Percentiles rank a stretch among this genome's conserved stretches.
Evolutionary conservation across 2,113 vertebrate species (phyloP).

Genomic region (Ceuthmochares aereus): DNA sequence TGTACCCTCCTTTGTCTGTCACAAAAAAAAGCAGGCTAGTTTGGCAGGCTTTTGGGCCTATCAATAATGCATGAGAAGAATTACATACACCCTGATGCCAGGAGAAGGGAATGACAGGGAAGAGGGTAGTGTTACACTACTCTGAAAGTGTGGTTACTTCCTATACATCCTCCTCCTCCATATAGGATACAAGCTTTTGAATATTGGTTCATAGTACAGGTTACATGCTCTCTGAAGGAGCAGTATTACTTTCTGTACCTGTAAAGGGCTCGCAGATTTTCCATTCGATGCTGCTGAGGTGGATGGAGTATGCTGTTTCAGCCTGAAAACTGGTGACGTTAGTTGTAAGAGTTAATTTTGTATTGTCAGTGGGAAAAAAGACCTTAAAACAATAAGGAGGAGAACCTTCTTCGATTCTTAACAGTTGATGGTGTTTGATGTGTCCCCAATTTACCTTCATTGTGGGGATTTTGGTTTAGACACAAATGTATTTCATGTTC

Average conservation of each 20-base stretch:
- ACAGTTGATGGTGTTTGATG: background rate
- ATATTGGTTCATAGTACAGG: background rate
- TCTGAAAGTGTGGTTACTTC: conserved; percentile 28
- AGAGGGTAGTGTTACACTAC: conserved; percentile 22
- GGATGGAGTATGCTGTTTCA: background rate
- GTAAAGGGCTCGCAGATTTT: background rate
- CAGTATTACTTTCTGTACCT: background rate
- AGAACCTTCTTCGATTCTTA: background rate
- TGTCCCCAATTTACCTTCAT: background rate
- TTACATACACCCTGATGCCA: conserved; percentile 74
- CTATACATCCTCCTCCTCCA: background rate
- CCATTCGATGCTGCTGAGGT: background rate
- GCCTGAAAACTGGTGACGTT: background rate
- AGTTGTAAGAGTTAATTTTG: background rate
- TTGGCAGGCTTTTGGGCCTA: conserved; percentile 80
- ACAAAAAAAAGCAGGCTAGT: conserved; percentile 66
- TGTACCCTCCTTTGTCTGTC: conserved; percentile 75
- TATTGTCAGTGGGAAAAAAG: background rate
- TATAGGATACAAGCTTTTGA: background rate
- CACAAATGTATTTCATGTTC: background rate
- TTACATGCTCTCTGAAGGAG: background rate
- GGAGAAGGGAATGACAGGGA: conserved; percentile 39
- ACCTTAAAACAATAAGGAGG: background rate
- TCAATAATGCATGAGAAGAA: conserved; percentile 84
- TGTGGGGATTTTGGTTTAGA: background rate